A percentile compares a stretch with the other conserved stretches of the same genome.
phyloP scores from a whole-genome alignment of 2,888 invertebrate species.

The Luperina testacea region DNA sequence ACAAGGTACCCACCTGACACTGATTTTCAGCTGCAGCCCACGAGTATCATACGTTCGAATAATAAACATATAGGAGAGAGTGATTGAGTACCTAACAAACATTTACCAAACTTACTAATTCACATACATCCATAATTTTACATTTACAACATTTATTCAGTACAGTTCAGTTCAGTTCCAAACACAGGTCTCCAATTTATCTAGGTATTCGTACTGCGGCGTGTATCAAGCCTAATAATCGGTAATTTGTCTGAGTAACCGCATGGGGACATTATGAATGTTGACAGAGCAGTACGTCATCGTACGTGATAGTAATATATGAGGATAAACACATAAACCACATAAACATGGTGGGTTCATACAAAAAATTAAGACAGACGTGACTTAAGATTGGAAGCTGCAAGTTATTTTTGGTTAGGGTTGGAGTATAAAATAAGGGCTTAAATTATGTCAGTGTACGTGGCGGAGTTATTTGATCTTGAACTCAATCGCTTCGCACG shows the following conservation, averaged over 20 bases:
- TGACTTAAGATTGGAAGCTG: slow-evolving; percentile 30
- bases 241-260: slow-evolving; percentile 77
- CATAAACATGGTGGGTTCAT: slow-evolving; percentile 28
- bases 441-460: neutral
- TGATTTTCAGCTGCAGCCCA: neutral
- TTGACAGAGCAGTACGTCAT: slow-evolving; percentile 75
- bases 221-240: slow-evolving; percentile 58
- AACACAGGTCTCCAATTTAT: slow-evolving; percentile 31
- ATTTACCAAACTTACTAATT: neutral
- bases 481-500: no score
- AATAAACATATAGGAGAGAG: neutral
- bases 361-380: slow-evolving; percentile 35
- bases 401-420: slow-evolving; percentile 6
- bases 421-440: neutral
- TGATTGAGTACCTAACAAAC: neutral
- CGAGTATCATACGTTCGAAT: neutral
- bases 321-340: slow-evolving; percentile 47
- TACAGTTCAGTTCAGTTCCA: neutral
- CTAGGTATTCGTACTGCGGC: slow-evolving; percentile 49
- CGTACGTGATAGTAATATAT: slow-evolving; percentile 68
- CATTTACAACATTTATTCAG: neutral
- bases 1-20: neutral
- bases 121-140: neutral
- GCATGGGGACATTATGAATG: slow-evolving; percentile 72
- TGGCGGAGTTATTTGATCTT: neutral